Percentiles rank a stretch among this genome's conserved stretches.
Conservation (phyloP, 2,888 invertebrate species). For the Napeogenes inachia region DNA sequence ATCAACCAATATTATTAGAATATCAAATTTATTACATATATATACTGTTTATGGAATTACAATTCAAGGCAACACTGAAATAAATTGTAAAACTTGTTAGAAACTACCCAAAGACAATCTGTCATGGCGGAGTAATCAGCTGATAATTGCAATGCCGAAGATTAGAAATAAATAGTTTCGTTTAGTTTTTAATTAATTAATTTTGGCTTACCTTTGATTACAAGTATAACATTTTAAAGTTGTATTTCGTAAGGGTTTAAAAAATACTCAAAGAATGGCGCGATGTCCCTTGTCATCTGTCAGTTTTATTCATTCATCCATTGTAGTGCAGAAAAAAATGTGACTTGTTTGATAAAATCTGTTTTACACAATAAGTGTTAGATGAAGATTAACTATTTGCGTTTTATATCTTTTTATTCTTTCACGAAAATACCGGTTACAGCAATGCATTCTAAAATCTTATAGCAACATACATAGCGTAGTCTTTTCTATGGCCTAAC, state of each 20-base stretch:
- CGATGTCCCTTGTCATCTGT: slow-evolving; percentile 72
- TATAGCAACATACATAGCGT: slow-evolving; percentile 38
- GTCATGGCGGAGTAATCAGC: slow-evolving; percentile 76
- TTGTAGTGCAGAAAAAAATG: slow-evolving; percentile 72
- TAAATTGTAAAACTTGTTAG: slow-evolving; percentile 7
- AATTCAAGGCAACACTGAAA: slow-evolving; percentile 1
- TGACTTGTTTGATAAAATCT: slow-evolving; percentile 68
- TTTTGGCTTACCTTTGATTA: slow-evolving; percentile 36
- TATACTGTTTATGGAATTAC: background rate
- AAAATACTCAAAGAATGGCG: slow-evolving; percentile 60
- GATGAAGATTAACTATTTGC: slow-evolving; percentile 50
- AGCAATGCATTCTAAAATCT: slow-evolving; percentile 39
- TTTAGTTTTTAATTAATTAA: slow-evolving; percentile 36
- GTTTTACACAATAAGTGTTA: slow-evolving; percentile 61
- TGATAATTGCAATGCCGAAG: slow-evolving; percentile 70
- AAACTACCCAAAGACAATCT: slow-evolving; percentile 41
- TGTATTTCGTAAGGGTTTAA: slow-evolving; percentile 33
- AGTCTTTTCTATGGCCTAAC: slow-evolving; percentile 43
- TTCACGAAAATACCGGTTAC: slow-evolving; percentile 41
- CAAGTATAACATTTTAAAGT: slow-evolving; percentile 30
- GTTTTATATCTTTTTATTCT: slow-evolving; percentile 46
- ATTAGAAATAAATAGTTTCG: slow-evolving; percentile 48
- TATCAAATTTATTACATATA: background rate
- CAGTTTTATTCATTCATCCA: slow-evolving; percentile 70
- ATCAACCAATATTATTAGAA: too few species aligned